These are phyloP conservation scores for Menidia beryllina DNA, from an alignment of 2,113 vertebrate genomes.

Conservation along the genomic window DNA sequence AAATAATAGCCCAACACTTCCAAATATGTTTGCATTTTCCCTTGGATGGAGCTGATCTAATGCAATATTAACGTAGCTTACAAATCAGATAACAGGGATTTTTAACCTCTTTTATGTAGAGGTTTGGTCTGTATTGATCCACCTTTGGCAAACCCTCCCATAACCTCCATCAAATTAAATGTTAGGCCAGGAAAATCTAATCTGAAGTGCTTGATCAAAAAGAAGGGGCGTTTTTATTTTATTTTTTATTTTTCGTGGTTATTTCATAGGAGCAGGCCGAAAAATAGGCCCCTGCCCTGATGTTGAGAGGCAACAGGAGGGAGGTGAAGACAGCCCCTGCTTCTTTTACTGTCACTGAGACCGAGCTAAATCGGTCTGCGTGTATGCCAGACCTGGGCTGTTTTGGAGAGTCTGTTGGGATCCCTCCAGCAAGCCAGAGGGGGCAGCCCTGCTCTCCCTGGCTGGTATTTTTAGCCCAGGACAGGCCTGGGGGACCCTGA, in stretches of 20 bases:
- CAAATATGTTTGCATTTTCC: constrained; percentile 6
- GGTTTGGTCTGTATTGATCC: too few relatives aligned
- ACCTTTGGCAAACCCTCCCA: too few relatives aligned
- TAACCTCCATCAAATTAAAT: too few relatives aligned
- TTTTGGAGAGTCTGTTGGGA: constrained; percentile 70
- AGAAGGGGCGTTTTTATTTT: not conserved
- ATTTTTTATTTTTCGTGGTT: too few relatives aligned
- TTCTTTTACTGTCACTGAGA: constrained; percentile 53
- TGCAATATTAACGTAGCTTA: not conserved
- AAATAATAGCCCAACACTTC: not conserved
- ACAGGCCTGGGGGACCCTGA: constrained; percentile 74
- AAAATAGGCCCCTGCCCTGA: not conserved
- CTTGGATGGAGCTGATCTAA: not conserved
- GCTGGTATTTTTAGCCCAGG: constrained; percentile 76
- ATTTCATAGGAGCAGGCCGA: not conserved
- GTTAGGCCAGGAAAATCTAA: not conserved
- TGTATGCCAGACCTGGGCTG: constrained; percentile 55
- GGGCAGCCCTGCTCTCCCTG: constrained; percentile 72
- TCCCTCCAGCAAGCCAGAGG: constrained; percentile 62
- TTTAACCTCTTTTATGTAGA: constrained; percentile 9
- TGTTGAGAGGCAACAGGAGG: constrained; percentile 32
- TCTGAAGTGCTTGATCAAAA: not conserved
- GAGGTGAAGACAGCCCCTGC: constrained; percentile 41
- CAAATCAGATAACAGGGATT: not conserved
- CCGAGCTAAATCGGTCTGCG: constrained; percentile 69